Conservation (phyloP, 1,140 invertebrate genomes). For the Brachionus calyciflorus region DNA sequence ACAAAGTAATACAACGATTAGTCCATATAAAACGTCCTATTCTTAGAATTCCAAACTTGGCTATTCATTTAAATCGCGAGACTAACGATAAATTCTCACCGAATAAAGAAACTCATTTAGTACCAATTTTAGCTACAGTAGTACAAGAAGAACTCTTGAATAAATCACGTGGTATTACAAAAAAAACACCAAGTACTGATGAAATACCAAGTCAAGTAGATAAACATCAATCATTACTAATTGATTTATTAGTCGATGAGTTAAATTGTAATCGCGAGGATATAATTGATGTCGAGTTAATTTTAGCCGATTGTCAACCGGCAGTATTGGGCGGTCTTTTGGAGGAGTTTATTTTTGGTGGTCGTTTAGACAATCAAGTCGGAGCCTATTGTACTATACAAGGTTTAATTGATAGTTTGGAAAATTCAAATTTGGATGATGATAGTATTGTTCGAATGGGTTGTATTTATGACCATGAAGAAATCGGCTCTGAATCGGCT, state of each 20-base stretch:
- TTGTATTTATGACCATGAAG: slow-evolving; percentile 46
- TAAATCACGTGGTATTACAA: background rate
- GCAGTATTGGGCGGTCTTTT: slow-evolving; percentile 58
- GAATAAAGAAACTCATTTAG: slow-evolving; percentile 63
- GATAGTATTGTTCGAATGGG: slow-evolving; percentile 39
- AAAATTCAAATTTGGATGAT: background rate
- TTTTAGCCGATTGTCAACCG: slow-evolving; percentile 43
- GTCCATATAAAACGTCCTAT: slow-evolving; percentile 61
- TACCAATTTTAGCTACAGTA: slow-evolving; percentile 30
- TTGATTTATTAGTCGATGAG: slow-evolving; percentile 40
- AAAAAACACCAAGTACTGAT: background rate
- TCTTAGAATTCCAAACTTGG: slow-evolving; percentile 62
- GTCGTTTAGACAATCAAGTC: slow-evolving; percentile 63
- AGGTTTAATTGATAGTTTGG: slow-evolving; percentile 22
- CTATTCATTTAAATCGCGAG: slow-evolving; percentile 63
- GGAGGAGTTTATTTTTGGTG: slow-evolving; percentile 64
- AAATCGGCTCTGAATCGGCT: slow-evolving; percentile 40
- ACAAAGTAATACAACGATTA: slow-evolving; percentile 51
- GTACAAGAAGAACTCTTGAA: background rate
- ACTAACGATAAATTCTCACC: slow-evolving; percentile 60
- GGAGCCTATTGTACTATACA: slow-evolving; percentile 60
- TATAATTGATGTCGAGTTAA: slow-evolving; percentile 43
- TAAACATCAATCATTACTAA: slow-evolving; percentile 40
- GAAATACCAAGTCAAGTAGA: background rate
- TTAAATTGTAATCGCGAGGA: slow-evolving; percentile 14